Percentiles rank a stretch among this genome's conserved stretches.
phyloP scores from a whole-genome alignment of 1,140 invertebrate species.

The Luehdorfia chinensis region DNA sequence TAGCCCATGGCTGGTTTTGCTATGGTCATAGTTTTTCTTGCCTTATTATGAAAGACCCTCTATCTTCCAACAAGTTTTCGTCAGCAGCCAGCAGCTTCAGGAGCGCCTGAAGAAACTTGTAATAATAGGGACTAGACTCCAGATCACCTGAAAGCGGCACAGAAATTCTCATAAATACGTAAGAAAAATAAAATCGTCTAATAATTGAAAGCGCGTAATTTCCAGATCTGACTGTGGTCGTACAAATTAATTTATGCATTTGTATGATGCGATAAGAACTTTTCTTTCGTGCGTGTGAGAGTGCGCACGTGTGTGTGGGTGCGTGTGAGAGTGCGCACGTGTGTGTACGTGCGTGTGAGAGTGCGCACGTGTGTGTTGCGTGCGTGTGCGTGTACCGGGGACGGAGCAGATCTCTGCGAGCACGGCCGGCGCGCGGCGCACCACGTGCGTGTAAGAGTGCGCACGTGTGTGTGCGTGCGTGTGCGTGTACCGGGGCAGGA shows the following conservation, averaged over 20 bases:
- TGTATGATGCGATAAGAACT: too few relatives aligned
- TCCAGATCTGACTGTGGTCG: too few relatives aligned
- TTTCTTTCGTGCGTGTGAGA: too few relatives aligned
- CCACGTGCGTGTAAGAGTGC: too few relatives aligned
- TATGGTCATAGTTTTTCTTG: too few relatives aligned
- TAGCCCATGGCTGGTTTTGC: too few relatives aligned
- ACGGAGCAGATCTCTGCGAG: conserved; percentile 92
- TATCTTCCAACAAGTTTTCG: conserved; percentile 90
- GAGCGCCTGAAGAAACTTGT: conserved; percentile 92
- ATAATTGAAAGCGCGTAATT: background rate
- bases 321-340: too few relatives aligned
- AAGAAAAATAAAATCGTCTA: background rate
- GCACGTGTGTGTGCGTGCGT: background rate
- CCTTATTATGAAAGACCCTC: conserved; percentile 97
- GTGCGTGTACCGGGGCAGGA: conserved; percentile 68
- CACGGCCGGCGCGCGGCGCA: conserved; percentile 92
- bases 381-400: conserved; percentile 30
- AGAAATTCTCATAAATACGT: background rate
- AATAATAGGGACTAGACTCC: conserved; percentile 84
- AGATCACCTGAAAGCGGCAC: conserved; percentile 31
- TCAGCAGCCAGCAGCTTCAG: conserved; percentile 92
- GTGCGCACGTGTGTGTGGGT: too few relatives aligned
- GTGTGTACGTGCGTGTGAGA: too few relatives aligned
- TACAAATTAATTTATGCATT: too few relatives aligned
- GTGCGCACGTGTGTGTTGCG: background rate